Conservation (phyloP, 2,797 vertebrate genomes). For the Labeo calbasu region DNA sequence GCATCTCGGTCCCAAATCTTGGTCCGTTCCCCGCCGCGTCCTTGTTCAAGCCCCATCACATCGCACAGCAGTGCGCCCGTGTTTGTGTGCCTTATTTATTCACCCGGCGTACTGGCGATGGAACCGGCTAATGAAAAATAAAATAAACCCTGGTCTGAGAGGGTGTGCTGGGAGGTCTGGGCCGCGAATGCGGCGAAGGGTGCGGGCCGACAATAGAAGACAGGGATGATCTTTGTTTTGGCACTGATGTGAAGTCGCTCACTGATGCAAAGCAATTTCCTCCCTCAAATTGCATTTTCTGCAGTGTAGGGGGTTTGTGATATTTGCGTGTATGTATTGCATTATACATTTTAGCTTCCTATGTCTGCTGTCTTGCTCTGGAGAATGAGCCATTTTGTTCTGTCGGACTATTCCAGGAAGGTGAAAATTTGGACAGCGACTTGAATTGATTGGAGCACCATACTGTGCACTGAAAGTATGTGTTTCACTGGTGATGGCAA, state of each 20-base stretch:
- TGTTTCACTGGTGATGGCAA: background rate
- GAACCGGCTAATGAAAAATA: conserved; percentile 42
- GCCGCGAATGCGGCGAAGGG: background rate
- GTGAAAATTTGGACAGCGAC: background rate
- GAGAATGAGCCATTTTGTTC: conserved; percentile 18
- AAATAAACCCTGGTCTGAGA: conserved; percentile 28
- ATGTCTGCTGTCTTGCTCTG: conserved; percentile 15
- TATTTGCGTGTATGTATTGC: conserved; percentile 25
- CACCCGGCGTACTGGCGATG: background rate
- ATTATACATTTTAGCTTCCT: conserved; percentile 29
- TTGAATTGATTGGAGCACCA: background rate
- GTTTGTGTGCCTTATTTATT: conserved; percentile 30
- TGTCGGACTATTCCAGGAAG: background rate
- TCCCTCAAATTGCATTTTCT: conserved; percentile 47
- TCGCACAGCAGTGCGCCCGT: conserved; percentile 18
- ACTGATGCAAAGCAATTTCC: conserved; percentile 48
- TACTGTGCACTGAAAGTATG: background rate
- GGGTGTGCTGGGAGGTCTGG: conserved; percentile 3
- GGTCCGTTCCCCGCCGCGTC: background rate
- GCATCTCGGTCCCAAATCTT: conserved; percentile 14
- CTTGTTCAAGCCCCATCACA: conserved; percentile 19
- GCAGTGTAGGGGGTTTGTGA: conserved; percentile 18
- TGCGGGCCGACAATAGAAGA: background rate
- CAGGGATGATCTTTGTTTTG: conserved; percentile 46
- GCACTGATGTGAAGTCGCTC: conserved; percentile 40